Conservation (phyloP, 2,113 vertebrate species). For the Cairina moschata region DNA sequence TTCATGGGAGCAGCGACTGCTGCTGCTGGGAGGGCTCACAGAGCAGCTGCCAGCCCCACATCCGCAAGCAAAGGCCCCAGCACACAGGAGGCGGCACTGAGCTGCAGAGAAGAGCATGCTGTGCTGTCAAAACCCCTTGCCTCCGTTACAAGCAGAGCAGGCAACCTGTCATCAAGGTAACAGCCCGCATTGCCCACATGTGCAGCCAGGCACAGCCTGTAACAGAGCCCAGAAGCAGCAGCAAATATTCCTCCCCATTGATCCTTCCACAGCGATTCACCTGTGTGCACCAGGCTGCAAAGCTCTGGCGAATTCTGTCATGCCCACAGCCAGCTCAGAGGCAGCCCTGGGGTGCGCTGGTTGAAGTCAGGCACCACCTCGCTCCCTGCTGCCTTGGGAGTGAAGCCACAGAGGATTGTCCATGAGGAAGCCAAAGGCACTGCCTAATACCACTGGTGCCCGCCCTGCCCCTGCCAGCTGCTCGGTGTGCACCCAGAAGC, state of each 20-base stretch:
- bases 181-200: accelerated
- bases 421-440: background rate
- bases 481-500: accelerated
- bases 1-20: background rate
- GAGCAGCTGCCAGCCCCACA: too few species aligned
- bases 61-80: too few species aligned
- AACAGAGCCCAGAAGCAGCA: background rate
- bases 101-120: too few species aligned
- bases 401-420: background rate
- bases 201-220: background rate
- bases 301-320: accelerated
- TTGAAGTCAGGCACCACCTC: background rate
- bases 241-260: background rate
- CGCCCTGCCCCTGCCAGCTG: background rate
- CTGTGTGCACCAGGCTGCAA: background rate
- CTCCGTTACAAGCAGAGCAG: too few species aligned
- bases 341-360: accelerated
- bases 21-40: too few species aligned
- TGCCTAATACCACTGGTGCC: background rate
- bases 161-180: too few species aligned
- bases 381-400: background rate
- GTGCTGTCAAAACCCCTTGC: too few species aligned
- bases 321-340: background rate
- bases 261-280: background rate
- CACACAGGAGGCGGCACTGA: too few species aligned